A percentile compares a stretch with the other conserved stretches of the same genome.
Conservation (phyloP, 2,888 invertebrate genomes). For the Pammene aurita region DNA sequence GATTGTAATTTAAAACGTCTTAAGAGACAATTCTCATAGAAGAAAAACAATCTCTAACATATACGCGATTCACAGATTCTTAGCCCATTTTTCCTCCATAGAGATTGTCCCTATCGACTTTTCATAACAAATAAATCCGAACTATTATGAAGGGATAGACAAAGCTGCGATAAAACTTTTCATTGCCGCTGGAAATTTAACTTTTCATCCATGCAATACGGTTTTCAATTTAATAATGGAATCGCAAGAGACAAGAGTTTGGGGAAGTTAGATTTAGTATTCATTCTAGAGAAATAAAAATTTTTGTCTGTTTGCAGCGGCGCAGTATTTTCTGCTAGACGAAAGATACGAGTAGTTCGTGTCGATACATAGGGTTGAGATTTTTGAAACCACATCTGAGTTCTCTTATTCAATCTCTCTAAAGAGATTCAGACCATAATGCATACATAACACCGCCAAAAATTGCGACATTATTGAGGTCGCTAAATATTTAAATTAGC, state of each 20-base stretch:
- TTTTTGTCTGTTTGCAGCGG: slow-evolving; percentile 15
- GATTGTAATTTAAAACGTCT: neutral
- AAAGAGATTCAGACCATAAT: neutral
- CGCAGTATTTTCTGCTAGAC: neutral
- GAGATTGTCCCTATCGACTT: neutral
- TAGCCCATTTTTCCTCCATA: neutral
- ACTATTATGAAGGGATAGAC: neutral
- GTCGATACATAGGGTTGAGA: neutral
- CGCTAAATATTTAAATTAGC: neutral
- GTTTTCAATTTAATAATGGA: neutral
- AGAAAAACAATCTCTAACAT: neutral
- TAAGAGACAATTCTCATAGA: neutral
- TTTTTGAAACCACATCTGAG: neutral
- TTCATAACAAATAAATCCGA: slow-evolving; percentile 14
- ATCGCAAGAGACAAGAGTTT: neutral
- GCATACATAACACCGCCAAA: neutral
- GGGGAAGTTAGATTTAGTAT: neutral
- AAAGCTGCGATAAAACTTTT: neutral
- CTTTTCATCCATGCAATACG: neutral
- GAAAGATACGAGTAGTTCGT: neutral
- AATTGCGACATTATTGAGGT: neutral
- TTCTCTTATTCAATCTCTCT: neutral
- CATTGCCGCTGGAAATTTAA: neutral
- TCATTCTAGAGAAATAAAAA: slow-evolving; percentile 9
- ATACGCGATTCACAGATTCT: neutral